Base-by-base conservation (phyloP, 2,113 vertebrate species). In the Chrysemys picta region DNA sequence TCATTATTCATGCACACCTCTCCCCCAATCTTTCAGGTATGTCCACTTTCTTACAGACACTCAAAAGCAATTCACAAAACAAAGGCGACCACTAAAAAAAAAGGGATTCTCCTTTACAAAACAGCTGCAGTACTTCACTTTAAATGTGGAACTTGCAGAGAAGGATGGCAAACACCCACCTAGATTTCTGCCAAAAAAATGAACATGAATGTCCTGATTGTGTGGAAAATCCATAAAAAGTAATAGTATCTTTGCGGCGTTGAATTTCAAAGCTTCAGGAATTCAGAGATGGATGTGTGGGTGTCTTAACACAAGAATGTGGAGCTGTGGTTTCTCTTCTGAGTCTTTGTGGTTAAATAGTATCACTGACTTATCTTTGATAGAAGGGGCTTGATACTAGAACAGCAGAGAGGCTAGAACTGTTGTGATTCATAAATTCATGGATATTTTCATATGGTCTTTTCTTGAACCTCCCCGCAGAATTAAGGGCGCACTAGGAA, bases 201-300 rank as follows among this genome's bases (percentile, higher is more conserved):
- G 91, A 93, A 88, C 54, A 79, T 0, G 0, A 82, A 31, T 78
- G 93, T 88, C 38, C 47, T 88, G 82, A 12, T 24, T 72, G 83
- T 93, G 93, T 86, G 86, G 85, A 94, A 93, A 94, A 93, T 47
- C 88, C 94, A 53, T 78, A 90, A 52, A 81, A 91, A 96, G 87
- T 69, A 88, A 82, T 16, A 90, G 89, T 80, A 89, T 91, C 54
- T 95, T 89, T 94, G 84, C 47, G 86, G 62, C 90, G 76, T 49
- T 4, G 83, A 94, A 82, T 81, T 88, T 80, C 84, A 84, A 84
- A 80, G 84, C 82, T 29, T 85, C 76, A 78, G 47, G 90, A 93
- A 54, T 57, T n/a, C 47, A n/a, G 81, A 83, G 92, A 57, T 35
- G 79, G 89, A 38, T 13, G 69, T 54, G 29, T 35, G 81, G 90